phyloP scores from a whole-genome alignment of 2,888 invertebrate genomes.

The Xylota segnis region DNA sequence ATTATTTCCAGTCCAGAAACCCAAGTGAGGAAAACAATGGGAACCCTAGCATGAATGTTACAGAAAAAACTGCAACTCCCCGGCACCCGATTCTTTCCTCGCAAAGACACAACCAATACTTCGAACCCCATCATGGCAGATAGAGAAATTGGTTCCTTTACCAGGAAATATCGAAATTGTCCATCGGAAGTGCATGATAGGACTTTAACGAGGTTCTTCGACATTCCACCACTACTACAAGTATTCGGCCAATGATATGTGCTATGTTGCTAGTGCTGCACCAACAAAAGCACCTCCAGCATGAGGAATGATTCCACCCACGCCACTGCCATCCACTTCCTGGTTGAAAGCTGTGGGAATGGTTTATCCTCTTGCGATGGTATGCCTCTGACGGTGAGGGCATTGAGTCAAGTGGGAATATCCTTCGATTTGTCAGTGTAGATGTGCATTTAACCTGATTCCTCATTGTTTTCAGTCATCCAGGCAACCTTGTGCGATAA shows the following conservation, averaged over 20 bases:
- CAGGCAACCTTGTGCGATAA: slow-evolving; percentile 57
- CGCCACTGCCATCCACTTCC: neutral
- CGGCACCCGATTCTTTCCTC: slow-evolving; percentile 11
- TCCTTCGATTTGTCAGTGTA: slow-evolving; percentile 62
- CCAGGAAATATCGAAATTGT: slow-evolving; percentile 74
- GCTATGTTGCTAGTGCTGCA: slow-evolving; percentile 26
- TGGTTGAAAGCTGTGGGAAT: slow-evolving; percentile 36
- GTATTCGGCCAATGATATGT: slow-evolving; percentile 51
- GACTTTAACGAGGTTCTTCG: slow-evolving; percentile 74
- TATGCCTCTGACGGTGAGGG: slow-evolving; percentile 37
- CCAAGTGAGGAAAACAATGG: slow-evolving; percentile 59
- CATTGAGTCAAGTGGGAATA: slow-evolving; percentile 70
- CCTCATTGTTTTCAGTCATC: slow-evolving; percentile 63
- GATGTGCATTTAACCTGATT: slow-evolving; percentile 72
- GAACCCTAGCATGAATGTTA: slow-evolving; percentile 1
- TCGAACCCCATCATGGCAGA: slow-evolving; percentile 35
- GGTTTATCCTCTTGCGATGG: slow-evolving; percentile 57
- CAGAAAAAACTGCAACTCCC: slow-evolving; percentile 12
- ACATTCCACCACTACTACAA: slow-evolving; percentile 50
- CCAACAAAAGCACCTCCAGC: slow-evolving; percentile 38
- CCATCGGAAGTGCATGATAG: slow-evolving; percentile 75
- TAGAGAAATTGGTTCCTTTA: slow-evolving; percentile 69
- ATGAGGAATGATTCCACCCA: neutral
- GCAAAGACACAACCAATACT: slow-evolving; percentile 27
- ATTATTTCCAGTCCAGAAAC: slow-evolving; percentile 59